Base-by-base conservation (phyloP, 2,888 invertebrate genomes). In the Drosophila algonquin region DNA sequence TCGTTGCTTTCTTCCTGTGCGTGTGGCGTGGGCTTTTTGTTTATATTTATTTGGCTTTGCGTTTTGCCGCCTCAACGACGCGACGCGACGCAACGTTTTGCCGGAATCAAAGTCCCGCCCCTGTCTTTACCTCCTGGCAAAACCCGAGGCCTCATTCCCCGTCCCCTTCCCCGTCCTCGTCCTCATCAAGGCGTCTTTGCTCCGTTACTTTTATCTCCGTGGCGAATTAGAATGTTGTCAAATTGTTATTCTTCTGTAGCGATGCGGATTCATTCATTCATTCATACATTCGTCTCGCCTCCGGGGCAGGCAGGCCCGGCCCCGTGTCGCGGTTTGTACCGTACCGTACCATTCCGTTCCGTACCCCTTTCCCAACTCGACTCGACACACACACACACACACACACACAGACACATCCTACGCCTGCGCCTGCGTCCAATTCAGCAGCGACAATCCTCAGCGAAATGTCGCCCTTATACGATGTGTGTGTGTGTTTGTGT, bases 211-310 rank as follows among this genome's bases (percentile, higher is more conserved):
- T 90, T 89, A 89, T 88, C 83, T 87, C 85, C 87, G 88, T 89
- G 81, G 85, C 92, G 91, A 92, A 92, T 92, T 91, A 83, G 89
- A 90, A 90, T 89, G 90, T 91, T 92, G 91, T 91, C 90, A 91
- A 92, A 92, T 91, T 90, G 89, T 90, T 91, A 86, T 89, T 90
- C 88, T 87, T 83, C 84, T 89, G 88, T 88, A 83, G 83, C 77
- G 78, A 75, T 70, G 84, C 89, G 79, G 77, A 76, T 87, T 80
- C 89, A 87, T 88, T 90, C 90, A 90, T 40, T 32, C 32, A 40
- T 88, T 90, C 89, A 30, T 30, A 10, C 32, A 40, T 88, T 90
- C 89, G 87, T 80, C 87, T 90, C 81, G 61, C 57, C 59, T 55
- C 30, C 30, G 30, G 30, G 24, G 24, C 35, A 21, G 24, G 24